A percentile compares a stretch with the other conserved stretches of the same genome.
Conservation (phyloP, 2,888 invertebrate genomes). For the Caenorhabditis drosophilae region DNA sequence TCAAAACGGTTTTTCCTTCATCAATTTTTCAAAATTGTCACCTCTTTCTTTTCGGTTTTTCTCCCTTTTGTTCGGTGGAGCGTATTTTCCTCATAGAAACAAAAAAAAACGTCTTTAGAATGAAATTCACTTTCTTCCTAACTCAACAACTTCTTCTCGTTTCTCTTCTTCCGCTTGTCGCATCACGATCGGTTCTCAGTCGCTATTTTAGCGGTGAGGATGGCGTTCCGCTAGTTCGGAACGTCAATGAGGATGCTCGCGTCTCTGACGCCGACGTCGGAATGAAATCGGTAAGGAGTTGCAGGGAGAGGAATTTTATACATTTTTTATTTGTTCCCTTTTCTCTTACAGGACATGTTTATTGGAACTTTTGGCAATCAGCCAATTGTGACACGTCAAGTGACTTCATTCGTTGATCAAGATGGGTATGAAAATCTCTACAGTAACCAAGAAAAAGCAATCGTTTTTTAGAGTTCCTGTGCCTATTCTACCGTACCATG, state of each 20-base stretch:
- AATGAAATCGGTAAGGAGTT: slow-evolving; percentile 31
- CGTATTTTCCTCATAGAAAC: too few species aligned
- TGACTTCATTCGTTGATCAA: slow-evolving; percentile 33
- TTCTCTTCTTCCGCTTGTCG: too few species aligned
- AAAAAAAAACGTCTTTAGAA: too few species aligned
- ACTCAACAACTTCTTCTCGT: too few species aligned
- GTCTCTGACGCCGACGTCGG: slow-evolving; percentile 39
- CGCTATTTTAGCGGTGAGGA: slow-evolving; percentile 26
- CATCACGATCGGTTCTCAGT: too few species aligned
- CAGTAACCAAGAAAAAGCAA: not conserved
- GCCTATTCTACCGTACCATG: slow-evolving; percentile 27
- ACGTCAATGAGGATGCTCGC: slow-evolving; percentile 20
- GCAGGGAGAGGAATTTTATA: too few species aligned
- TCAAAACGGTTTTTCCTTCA: too few species aligned
- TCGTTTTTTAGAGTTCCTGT: slow-evolving; percentile 34
- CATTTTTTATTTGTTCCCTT: too few species aligned
- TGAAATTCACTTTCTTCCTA: too few species aligned
- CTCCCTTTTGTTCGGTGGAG: too few species aligned
- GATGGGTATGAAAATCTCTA: slow-evolving; percentile 16
- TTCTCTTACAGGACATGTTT: slow-evolving; percentile 16
- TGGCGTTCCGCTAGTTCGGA: slow-evolving; percentile 12
- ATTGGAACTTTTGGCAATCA: slow-evolving; percentile 27
- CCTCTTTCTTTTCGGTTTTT: too few species aligned
- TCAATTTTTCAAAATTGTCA: too few species aligned
- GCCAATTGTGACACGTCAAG: slow-evolving; percentile 31